A percentile compares a stretch with the other conserved stretches of the same genome.
Evolutionary conservation across 2,888 invertebrate genomes (phyloP).

Genomic region (Microdon myrmicae): DNA sequence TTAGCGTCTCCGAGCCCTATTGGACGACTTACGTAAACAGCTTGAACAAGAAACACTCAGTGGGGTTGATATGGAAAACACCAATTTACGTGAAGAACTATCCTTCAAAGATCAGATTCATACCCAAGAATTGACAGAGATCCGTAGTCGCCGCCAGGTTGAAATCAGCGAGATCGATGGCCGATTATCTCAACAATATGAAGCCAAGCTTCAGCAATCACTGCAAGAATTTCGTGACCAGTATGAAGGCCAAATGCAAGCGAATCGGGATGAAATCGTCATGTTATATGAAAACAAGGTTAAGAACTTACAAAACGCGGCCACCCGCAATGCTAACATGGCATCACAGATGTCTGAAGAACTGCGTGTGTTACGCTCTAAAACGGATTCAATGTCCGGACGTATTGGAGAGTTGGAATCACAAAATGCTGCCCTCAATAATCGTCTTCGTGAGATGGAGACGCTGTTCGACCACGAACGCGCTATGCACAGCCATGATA

Average conservation of each 20-base stretch:
- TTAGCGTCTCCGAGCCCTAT: constrained; percentile 79
- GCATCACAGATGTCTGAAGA: constrained; percentile 85
- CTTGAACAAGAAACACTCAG: constrained; percentile 93
- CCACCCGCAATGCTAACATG: constrained; percentile 77
- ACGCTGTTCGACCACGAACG: constrained; percentile 83
- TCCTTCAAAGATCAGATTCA: constrained; percentile 88
- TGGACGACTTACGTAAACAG: constrained; percentile 86
- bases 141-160: constrained; percentile 85
- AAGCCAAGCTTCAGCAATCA: constrained; percentile 90
- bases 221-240: constrained; percentile 92
- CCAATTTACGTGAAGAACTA: constrained; percentile 87
- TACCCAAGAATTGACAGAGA: constrained; percentile 90
- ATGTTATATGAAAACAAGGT: constrained; percentile 72
- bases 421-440: constrained; percentile 75
- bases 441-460: constrained; percentile 85
- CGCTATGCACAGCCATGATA: constrained; percentile 78
- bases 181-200: constrained; percentile 91
- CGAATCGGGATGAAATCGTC: constrained; percentile 91
- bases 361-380: constrained; percentile 78
- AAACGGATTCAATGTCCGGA: constrained; percentile 79
- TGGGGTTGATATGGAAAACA: constrained; percentile 94
- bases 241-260: constrained; percentile 89
- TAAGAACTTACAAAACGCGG: constrained; percentile 79
- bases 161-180: constrained; percentile 96
- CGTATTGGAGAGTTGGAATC: constrained; percentile 82